Evolutionary conservation across 2,797 vertebrate genomes (phyloP).

Genomic region (Gastrophryne carolinensis): DNA sequence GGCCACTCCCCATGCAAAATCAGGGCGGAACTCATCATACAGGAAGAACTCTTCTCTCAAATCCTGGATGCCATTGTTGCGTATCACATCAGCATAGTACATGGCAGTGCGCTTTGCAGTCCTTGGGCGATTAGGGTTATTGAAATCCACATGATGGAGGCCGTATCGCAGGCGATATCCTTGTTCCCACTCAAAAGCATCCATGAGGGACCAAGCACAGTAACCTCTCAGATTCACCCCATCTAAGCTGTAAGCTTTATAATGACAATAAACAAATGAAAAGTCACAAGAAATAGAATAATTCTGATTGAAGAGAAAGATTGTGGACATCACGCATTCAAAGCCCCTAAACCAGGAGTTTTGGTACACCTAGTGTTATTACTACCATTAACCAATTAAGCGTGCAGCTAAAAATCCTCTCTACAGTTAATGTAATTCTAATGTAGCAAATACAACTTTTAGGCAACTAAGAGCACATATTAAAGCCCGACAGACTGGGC

Average conservation of each 20-base stretch:
- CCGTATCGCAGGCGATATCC: slow-evolving; percentile 84
- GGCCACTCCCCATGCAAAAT: slow-evolving; percentile 86
- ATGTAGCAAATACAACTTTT: no score
- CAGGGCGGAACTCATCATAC: slow-evolving; percentile 78
- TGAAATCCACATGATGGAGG: slow-evolving; percentile 84
- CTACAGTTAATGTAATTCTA: no score
- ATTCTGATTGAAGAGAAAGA: no score
- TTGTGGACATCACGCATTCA: no score
- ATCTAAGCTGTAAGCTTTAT: slow-evolving; percentile 81
- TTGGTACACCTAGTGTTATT: no score
- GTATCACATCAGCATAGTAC: slow-evolving; percentile 80
- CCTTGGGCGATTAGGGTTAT: slow-evolving; percentile 71
- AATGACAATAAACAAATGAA: neutral
- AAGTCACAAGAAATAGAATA: no score
- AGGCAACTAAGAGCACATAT: no score
- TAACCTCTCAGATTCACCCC: slow-evolving; percentile 85
- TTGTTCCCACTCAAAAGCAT: slow-evolving; percentile 88
- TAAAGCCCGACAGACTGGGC: no score
- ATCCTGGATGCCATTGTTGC: slow-evolving; percentile 79
- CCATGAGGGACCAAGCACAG: slow-evolving; percentile 80
- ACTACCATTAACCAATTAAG: no score
- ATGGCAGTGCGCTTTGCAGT: slow-evolving; percentile 83
- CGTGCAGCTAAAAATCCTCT: no score
- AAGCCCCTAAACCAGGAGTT: no score
- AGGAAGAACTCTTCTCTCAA: slow-evolving; percentile 74